phyloP scores from a whole-genome alignment of 1,140 invertebrate species.

The Drosophila persimilis region DNA sequence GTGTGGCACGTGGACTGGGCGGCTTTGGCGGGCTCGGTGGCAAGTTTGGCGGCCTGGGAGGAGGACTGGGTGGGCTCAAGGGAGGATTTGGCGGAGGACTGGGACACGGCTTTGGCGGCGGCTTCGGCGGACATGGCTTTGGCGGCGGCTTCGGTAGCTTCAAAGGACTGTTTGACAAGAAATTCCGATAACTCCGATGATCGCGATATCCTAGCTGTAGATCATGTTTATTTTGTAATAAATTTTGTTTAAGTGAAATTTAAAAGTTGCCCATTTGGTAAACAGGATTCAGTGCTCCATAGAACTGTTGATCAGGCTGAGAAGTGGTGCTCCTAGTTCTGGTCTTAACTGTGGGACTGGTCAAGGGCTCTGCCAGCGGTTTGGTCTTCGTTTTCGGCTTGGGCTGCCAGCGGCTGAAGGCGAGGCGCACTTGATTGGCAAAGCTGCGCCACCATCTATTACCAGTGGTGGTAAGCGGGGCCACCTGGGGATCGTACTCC shows the following conservation, averaged over 20 bases:
- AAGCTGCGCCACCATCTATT: constrained; percentile 43
- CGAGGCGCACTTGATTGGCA: constrained; percentile 33
- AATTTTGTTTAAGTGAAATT: constrained; percentile 34
- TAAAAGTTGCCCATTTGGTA: constrained; percentile 55
- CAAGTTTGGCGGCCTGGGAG: constrained; percentile 48
- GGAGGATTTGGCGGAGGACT: constrained; percentile 56
- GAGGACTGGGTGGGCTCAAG: constrained; percentile 44
- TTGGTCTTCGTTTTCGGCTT: constrained; percentile 3
- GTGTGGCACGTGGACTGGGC: constrained; percentile 59
- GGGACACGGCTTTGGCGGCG: constrained; percentile 56
- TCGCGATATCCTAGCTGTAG: constrained; percentile 9
- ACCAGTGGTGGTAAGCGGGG: constrained; percentile 38
- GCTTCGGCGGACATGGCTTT: constrained; percentile 54
- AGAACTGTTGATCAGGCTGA: constrained; percentile 42
- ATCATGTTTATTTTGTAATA: constrained; percentile 14
- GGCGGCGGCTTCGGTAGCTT: constrained; percentile 57
- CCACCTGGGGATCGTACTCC: constrained; percentile 58
- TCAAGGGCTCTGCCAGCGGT: background rate
- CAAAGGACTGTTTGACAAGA: constrained; percentile 65
- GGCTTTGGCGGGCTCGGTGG: constrained; percentile 60
- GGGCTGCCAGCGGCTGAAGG: constrained; percentile 17
- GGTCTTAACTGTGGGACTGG: constrained; percentile 8
- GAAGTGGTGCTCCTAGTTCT: constrained; percentile 28
- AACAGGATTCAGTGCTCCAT: constrained; percentile 65
- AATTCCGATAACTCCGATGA: constrained; percentile 27